Evolutionary conservation across 2,888 invertebrate genomes (phyloP).

Genomic region (Plagodis pulveraria): DNA sequence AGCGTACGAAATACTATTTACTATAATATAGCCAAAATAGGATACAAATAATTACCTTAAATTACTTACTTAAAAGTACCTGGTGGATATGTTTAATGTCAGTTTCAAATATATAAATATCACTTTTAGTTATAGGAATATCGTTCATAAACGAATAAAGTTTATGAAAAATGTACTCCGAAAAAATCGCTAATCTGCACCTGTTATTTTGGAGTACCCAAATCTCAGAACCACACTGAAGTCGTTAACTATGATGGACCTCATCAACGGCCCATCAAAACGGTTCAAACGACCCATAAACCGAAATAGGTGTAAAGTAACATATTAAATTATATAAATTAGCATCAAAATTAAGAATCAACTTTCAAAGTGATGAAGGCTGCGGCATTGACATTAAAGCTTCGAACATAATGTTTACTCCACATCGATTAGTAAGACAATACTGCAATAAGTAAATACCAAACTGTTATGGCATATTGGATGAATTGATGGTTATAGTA

Average conservation of each 20-base stretch:
- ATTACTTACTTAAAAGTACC: too few relatives aligned
- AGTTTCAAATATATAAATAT: too few relatives aligned
- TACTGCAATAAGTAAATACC: slow-evolving; percentile 9
- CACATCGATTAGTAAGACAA: slow-evolving; percentile 20
- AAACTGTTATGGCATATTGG: slow-evolving; percentile 6
- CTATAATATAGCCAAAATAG: too few relatives aligned
- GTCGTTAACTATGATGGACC: slow-evolving; percentile 7
- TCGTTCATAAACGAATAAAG: too few relatives aligned
- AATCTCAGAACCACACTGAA: background rate
- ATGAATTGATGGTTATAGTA: background rate
- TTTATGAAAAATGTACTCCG: too few relatives aligned
- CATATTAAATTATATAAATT: slow-evolving; percentile 23
- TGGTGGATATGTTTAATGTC: too few relatives aligned
- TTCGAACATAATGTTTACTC: slow-evolving; percentile 16
- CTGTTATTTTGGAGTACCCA: too few relatives aligned
- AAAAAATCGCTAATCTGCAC: too few relatives aligned
- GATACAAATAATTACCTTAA: too few relatives aligned
- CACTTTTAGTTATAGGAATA: too few relatives aligned
- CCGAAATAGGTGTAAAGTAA: slow-evolving; percentile 22
- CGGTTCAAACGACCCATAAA: slow-evolving; percentile 21
- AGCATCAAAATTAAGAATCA: slow-evolving; percentile 15
- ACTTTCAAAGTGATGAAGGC: slow-evolving; percentile 21
- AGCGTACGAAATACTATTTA: too few relatives aligned
- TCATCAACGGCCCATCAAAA: slow-evolving; percentile 25
- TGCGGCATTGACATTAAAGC: slow-evolving; percentile 32